Percentiles rank a stretch among this genome's conserved stretches.
These are phyloP conservation scores for Bovichtus diacanthus DNA, from an alignment of 2,797 vertebrate genomes.

Conservation along the genomic window DNA sequence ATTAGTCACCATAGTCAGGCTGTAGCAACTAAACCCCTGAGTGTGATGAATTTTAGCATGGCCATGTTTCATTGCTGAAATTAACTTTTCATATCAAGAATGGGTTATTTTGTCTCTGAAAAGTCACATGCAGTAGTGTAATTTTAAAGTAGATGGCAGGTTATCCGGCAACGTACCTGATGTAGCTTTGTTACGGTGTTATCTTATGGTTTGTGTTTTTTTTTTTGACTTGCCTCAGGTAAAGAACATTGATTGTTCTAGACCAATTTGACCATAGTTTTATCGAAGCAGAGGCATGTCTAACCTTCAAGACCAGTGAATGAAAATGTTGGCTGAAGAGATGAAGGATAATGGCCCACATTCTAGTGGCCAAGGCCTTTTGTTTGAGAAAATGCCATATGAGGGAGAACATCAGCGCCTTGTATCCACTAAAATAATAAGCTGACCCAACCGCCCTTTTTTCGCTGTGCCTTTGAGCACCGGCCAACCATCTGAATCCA, in stretches of 20 bases:
- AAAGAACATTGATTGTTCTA: background rate
- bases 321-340: conserved; percentile 31
- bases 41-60: background rate
- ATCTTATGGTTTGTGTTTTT: background rate
- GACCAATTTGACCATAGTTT: conserved; percentile 10
- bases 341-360: conserved; percentile 60
- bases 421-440: conserved; percentile 81
- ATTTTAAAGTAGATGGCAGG: background rate
- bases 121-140: background rate
- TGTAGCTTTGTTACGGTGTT: background rate
- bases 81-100: background rate
- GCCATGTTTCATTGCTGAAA: background rate
- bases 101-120: background rate
- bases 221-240: background rate
- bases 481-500: conserved; percentile 84
- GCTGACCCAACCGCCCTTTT: conserved; percentile 73
- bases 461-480: conserved; percentile 75
- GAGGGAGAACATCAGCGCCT: conserved; percentile 71
- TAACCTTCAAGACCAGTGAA: conserved; percentile 11
- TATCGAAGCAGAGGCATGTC: conserved; percentile 6
- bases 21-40: background rate
- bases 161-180: background rate
- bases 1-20: background rate
- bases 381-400: conserved; percentile 71
- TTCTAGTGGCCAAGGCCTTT: conserved; percentile 61